Evolutionary conservation across 1,140 invertebrate genomes (phyloP), one percentile per base, ranked within the genome.

Genomic region (Gonioctena quinquepunctata): DNA sequence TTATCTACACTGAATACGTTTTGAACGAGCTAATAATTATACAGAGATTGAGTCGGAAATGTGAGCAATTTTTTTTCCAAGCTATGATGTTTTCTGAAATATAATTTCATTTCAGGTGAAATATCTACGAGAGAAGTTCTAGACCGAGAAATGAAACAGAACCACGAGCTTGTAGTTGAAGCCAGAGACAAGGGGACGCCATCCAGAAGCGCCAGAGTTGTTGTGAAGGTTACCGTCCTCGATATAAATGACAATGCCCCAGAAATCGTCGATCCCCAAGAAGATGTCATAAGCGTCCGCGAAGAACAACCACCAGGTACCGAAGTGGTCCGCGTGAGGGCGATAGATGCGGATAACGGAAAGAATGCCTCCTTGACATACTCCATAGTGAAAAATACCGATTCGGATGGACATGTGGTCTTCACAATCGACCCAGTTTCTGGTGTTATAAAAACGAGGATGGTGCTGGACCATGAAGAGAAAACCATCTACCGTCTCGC

Each of bases 201-300:
- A 0, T 89, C 91, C 1, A 87, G 91, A 61, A 91, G 90, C 65
- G 87, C 90, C 13, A 85, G 93, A 70, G 92, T 93, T 0, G 86
- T 90, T 3, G 84, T 97, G 56, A 86, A 89, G 73, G 88, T 98
- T 0, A 85, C 87, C 67, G 90, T 95, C 2, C 87, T 89, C 13
- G 96, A 97, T 82, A 90, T 94, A 2, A 98, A 98, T 82, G 96
- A 98, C 83, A 97, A 97, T 84, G 87, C 91, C 6, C 94, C 94
- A 8, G 89, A 92, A 82, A 94, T 97, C 66, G 89, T 95, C 26
- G 93, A 96, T 83, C 94, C 94, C 4, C 89, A 92, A 78, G 93
- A 95, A 81, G 92, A 94, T 80, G 90, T 94, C 3, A 90, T 96
- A 1, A 93, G 93, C 75, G 92, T 96, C 7, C 87, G 94, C 49